A percentile compares a stretch with the other conserved stretches of the same genome.
Conservation (phyloP, 2,113 vertebrate genomes). For the Paramisgurnus dabryanus region DNA sequence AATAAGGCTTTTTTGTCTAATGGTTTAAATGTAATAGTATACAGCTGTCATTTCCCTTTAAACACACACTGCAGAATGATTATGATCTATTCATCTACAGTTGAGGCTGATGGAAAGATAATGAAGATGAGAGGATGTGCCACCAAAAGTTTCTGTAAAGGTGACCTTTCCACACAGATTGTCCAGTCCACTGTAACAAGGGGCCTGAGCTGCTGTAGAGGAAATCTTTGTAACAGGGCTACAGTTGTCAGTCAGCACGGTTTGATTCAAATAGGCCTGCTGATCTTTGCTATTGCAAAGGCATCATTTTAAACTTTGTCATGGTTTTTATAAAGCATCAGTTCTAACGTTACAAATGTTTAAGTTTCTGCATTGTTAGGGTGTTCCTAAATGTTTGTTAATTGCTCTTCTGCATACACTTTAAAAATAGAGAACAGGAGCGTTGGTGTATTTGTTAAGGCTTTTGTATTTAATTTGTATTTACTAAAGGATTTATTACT, state of each 20-base stretch:
- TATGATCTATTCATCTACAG: slow-evolving; percentile 14
- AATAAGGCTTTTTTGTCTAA: not conserved
- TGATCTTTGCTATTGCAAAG: not conserved
- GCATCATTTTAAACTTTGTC: not conserved
- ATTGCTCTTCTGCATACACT: too few relatives aligned
- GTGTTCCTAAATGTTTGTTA: too few relatives aligned
- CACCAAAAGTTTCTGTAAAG: slow-evolving; percentile 35
- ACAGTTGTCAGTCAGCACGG: not conserved
- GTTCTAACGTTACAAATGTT: too few relatives aligned
- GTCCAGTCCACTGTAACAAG: not conserved
- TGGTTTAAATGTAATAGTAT: too few relatives aligned
- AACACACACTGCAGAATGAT: too few relatives aligned
- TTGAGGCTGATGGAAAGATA: not conserved
- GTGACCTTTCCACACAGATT: slow-evolving; percentile 23
- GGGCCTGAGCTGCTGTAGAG: slow-evolving; percentile 33
- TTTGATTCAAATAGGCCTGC: not conserved
- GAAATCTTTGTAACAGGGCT: slow-evolving; percentile 38
- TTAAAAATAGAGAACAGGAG: too few relatives aligned
- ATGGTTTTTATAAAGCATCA: too few relatives aligned
- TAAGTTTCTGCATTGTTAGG: too few relatives aligned
- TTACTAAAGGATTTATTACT: not conserved
- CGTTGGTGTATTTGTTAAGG: too few relatives aligned
- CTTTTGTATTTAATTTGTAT: not conserved
- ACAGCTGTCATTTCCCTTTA: not conserved
- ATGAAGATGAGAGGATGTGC: slow-evolving; percentile 44